A percentile compares a stretch with the other conserved stretches of the same genome.
phyloP scores from a whole-genome alignment of 2,113 vertebrate genomes.

The Nymphicus hollandicus region DNA sequence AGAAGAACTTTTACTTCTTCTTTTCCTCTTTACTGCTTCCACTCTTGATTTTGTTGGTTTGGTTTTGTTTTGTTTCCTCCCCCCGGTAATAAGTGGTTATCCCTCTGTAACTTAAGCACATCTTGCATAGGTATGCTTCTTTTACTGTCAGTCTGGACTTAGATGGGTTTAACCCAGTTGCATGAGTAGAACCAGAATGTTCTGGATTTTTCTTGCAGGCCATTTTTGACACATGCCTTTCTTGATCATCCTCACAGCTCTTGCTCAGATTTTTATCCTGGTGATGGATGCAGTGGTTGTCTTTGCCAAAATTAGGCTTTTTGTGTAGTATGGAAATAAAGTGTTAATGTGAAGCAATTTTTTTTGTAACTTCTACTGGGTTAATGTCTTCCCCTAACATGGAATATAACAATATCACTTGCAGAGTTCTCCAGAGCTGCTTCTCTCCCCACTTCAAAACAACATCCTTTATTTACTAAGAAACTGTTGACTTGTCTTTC shows the following conservation, averaged over 20 bases:
- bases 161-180: not conserved
- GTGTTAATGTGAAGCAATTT: not conserved
- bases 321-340: not conserved
- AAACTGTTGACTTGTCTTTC: not conserved
- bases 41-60: not conserved
- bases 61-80: not conserved
- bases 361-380: not conserved
- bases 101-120: not conserved
- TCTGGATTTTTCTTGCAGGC: not conserved
- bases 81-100: not conserved
- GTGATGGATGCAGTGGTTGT: not conserved
- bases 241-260: not conserved
- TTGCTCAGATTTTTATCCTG: not conserved
- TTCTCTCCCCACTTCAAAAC: not conserved
- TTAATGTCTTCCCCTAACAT: not conserved
- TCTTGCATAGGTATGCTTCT: not conserved
- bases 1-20: not conserved
- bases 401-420: not conserved
- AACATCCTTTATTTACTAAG: not conserved
- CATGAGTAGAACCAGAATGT: fast-evolving
- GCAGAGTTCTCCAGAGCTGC: not conserved
- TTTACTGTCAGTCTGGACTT: not conserved
- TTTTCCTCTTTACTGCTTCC: not conserved
- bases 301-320: not conserved
- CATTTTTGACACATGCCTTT: not conserved